phyloP scores from a whole-genome alignment of 2,888 invertebrate genomes.

The Antheraea yamamai region DNA sequence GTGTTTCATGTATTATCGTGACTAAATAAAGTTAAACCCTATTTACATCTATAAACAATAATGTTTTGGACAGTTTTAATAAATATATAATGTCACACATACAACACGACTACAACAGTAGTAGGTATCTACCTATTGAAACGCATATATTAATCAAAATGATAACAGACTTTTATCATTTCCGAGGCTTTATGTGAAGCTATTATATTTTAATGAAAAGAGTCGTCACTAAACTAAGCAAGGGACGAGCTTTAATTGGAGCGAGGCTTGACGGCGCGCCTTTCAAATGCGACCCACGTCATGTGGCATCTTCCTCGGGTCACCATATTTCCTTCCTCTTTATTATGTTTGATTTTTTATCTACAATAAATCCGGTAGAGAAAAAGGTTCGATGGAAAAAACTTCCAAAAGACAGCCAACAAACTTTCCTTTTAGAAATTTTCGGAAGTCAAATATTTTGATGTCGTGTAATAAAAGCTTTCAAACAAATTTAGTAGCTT shows the following conservation, averaged over 20 bases:
- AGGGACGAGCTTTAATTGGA: conserved; percentile 37
- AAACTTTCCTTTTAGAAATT: conserved; percentile 19
- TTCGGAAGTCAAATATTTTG: conserved; percentile 17
- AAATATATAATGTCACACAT: neutral
- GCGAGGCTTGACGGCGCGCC: conserved; percentile 25
- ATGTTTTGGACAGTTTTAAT: neutral
- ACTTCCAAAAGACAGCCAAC: neutral
- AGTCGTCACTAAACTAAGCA: conserved; percentile 31
- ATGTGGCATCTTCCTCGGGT: conserved; percentile 28
- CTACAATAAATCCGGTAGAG: neutral
- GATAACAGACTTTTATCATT: conserved; percentile 14
- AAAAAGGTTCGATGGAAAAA: conserved; percentile 1
- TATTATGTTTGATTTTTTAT: conserved; percentile 22
- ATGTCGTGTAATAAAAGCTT: conserved; percentile 16
- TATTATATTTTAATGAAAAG: conserved; percentile 25
- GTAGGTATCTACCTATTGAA: neutral
- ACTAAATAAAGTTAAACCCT: neutral
- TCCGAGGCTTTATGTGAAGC: conserved; percentile 18
- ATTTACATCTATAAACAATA: neutral
- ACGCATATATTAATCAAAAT: neutral
- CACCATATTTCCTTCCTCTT: conserved; percentile 31
- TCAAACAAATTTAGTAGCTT: conserved; percentile 22
- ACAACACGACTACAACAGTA: neutral
- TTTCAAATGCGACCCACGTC: conserved; percentile 38
- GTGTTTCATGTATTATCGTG: too few species aligned